Conservation (phyloP, 2,888 invertebrate genomes). For the Minunthozetes semirufus region DNA sequence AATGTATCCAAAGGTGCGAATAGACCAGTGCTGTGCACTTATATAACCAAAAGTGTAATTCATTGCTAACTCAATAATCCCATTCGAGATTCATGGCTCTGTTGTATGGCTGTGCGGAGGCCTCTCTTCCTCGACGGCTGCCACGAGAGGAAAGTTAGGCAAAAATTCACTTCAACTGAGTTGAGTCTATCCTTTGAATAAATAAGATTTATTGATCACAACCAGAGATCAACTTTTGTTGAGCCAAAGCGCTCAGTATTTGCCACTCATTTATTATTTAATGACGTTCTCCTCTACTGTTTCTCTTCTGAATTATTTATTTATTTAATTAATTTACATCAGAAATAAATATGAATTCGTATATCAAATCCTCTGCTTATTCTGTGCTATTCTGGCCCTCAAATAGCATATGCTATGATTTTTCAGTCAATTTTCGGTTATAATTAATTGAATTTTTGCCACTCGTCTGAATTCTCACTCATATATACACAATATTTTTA, state of each 20-base stretch:
- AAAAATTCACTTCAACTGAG: background rate
- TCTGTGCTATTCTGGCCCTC: too few relatives aligned
- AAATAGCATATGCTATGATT: too few relatives aligned
- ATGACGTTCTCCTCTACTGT: background rate
- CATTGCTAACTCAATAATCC: slow-evolving; percentile 10
- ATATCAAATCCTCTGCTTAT: too few relatives aligned
- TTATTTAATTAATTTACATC: slow-evolving; percentile 17
- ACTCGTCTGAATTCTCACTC: too few relatives aligned
- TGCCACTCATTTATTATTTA: slow-evolving; percentile 13
- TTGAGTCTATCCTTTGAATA: background rate
- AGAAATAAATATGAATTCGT: too few relatives aligned
- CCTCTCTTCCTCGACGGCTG: too few relatives aligned
- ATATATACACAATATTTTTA: too few relatives aligned
- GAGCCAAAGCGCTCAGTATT: background rate
- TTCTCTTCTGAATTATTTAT: slow-evolving; percentile 3
- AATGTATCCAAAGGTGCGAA: background rate
- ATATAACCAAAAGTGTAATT: background rate
- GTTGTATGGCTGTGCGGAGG: too few relatives aligned
- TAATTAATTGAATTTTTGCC: too few relatives aligned
- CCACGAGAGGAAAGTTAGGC: background rate
- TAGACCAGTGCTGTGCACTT: background rate
- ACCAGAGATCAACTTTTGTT: background rate
- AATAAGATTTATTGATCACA: slow-evolving; percentile 14
- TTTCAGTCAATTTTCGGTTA: too few relatives aligned
- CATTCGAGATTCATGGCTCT: background rate